phyloP scores from a whole-genome alignment of 2,113 vertebrate species.

The Pantherophis guttatus region DNA sequence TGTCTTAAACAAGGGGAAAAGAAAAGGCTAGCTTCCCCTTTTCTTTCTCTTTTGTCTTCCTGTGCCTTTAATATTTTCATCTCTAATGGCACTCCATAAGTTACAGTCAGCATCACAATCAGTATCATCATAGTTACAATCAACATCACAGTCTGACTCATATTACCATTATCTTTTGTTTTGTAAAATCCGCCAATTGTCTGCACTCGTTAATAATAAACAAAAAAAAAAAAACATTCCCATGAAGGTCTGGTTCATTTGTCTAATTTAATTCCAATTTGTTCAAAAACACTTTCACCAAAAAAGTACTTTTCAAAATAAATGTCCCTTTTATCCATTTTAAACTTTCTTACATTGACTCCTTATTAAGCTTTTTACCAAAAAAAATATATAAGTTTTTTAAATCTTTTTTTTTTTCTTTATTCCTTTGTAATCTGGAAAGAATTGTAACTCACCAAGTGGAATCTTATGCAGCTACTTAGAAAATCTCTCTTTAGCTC shows the following conservation, averaged over 20 bases:
- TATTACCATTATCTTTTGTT: neutral
- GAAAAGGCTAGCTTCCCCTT: neutral
- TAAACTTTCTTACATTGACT: neutral
- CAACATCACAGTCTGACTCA: neutral
- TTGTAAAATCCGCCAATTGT: neutral
- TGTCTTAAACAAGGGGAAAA: neutral
- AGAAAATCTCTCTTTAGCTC: neutral
- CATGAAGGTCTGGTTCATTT: neutral
- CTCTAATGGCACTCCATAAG: neutral
- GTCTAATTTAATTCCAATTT: neutral
- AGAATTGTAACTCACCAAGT: neutral
- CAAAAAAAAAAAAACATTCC: neutral
- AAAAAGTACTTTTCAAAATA: neutral
- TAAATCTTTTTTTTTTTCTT: neutral
- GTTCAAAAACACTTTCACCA: neutral
- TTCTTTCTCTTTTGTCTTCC: neutral
- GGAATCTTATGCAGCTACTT: neutral
- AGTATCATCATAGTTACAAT: neutral
- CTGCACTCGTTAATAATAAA: neutral
- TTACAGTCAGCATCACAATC: neutral
- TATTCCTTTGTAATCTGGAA: neutral
- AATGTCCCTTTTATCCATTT: neutral
- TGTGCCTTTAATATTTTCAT: neutral
- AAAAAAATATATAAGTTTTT: neutral
- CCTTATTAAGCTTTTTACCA: neutral